Conservation (phyloP, 2,113 vertebrate genomes). For the Ochotona princeps region DNA sequence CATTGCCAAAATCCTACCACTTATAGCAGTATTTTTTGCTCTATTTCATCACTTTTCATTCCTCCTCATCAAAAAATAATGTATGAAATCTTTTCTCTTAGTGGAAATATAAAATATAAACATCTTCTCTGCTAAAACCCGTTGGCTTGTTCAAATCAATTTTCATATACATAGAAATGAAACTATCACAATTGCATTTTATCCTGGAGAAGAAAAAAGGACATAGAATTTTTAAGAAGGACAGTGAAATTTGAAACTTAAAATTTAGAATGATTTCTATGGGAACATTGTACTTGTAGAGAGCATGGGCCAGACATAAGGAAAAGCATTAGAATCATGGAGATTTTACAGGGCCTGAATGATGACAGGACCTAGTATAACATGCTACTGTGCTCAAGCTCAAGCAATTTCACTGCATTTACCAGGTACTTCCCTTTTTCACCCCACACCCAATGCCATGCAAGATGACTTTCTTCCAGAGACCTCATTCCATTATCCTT, state of each 20-base stretch:
- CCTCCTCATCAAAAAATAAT: background rate
- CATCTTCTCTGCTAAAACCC: background rate
- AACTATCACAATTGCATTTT: background rate
- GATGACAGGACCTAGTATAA: background rate
- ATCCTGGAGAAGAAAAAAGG: background rate
- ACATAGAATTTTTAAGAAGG: background rate
- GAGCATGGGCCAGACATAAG: background rate
- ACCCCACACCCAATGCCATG: background rate
- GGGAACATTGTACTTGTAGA: background rate
- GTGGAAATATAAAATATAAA: slow-evolving; percentile 6
- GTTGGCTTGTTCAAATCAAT: background rate
- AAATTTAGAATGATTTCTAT: slow-evolving; percentile 25
- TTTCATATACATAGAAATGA: background rate
- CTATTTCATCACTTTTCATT: background rate
- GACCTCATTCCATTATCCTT: background rate
- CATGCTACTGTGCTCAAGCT: background rate
- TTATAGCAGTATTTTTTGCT: background rate
- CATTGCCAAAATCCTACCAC: fast-evolving
- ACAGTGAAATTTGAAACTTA: background rate
- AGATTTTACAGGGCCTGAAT: background rate
- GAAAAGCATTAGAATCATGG: background rate
- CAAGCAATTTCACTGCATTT: background rate
- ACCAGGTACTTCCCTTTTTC: background rate
- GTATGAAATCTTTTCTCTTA: background rate
- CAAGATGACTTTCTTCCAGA: background rate